Percentiles rank a stretch among this genome's conserved stretches.
Evolutionary conservation across 2,888 invertebrate genomes (phyloP).

Genomic region (Euclidia mi): DNA sequence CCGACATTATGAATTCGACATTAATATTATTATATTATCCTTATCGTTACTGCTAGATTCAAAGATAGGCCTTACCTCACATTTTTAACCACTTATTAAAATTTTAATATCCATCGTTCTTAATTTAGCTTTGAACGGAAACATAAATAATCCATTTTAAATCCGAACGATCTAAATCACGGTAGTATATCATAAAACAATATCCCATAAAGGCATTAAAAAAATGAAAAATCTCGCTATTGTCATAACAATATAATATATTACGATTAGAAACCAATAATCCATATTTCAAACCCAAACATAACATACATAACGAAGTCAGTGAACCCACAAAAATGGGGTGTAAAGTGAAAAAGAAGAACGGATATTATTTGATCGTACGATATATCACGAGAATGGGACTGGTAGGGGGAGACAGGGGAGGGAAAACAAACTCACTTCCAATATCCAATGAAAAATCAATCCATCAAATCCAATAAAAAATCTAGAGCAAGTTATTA

Average conservation of each 20-base stretch:
- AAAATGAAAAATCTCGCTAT: conserved; percentile 17
- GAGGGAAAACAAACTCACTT: conserved; percentile 65
- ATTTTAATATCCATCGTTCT: too few relatives aligned
- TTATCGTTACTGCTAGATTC: too few relatives aligned
- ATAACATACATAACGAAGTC: conserved; percentile 50
- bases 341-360: conserved; percentile 65
- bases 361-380: conserved; percentile 70
- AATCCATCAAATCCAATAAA: conserved; percentile 74
- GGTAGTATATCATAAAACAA: conserved; percentile 8
- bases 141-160: background rate
- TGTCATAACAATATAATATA: conserved; percentile 19
- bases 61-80: too few relatives aligned
- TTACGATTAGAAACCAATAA: conserved; percentile 35
- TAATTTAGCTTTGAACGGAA: background rate
- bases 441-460: conserved; percentile 74
- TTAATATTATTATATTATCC: too few relatives aligned
- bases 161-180: conserved; percentile 3
- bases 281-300: conserved; percentile 46
- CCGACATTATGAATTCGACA: too few relatives aligned
- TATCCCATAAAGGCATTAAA: conserved; percentile 9
- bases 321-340: conserved; percentile 57
- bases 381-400: conserved; percentile 66
- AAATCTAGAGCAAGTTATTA: conserved; percentile 66
- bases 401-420: conserved; percentile 44
- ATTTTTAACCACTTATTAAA: too few relatives aligned